Evolutionary conservation across 2,797 vertebrate genomes (phyloP), one percentile per base, ranked within the genome.

Genomic region (Hybognathus amarus): DNA sequence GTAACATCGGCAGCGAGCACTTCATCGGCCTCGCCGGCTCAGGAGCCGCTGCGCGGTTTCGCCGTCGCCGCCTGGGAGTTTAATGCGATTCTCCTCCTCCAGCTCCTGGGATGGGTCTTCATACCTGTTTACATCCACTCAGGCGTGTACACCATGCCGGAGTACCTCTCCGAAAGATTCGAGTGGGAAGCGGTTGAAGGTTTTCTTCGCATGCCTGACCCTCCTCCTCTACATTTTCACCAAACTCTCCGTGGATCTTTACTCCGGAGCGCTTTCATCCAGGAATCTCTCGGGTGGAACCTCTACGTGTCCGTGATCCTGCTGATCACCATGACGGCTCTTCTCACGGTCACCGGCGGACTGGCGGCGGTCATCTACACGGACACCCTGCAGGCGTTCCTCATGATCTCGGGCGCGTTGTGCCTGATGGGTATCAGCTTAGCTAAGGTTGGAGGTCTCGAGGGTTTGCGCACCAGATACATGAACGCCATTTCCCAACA

Each of bases 1-100:
- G 98, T 94, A 99, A 99, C 95, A 99, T 99, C 89, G 98, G 98
- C 93, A 99, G 98, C 85, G 98, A 99, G 93, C 98, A 99, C 93
- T 99, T 99, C 95, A 98, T 99, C 90, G 98, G 98, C 91, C 95
- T 99, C 89, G 98, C 98, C 82, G 98, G 98, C 90, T 99, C 98
- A n/a, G 98, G 98, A 94, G 98, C 98, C n/a, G 98, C 97, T 0
- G 98, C n/a, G 98, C 80, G 98, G 98, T 92, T 98, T 96, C 92
- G 98, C 98, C 83, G 98, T 99, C 64, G 98, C 97, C 79, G 98
- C 98, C 0, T 99, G 98, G 98, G 98, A 99, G 76, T 98, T 99
- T 93, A 99, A 99, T 90, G 97, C 98, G 82, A 94, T 99, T 90
- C 93, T 99, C 85, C 96, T 99, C 88, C 95, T 99, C 91, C 98